Base-by-base conservation (phyloP, 2,797 vertebrate species). In the Eulemur coronatus region DNA sequence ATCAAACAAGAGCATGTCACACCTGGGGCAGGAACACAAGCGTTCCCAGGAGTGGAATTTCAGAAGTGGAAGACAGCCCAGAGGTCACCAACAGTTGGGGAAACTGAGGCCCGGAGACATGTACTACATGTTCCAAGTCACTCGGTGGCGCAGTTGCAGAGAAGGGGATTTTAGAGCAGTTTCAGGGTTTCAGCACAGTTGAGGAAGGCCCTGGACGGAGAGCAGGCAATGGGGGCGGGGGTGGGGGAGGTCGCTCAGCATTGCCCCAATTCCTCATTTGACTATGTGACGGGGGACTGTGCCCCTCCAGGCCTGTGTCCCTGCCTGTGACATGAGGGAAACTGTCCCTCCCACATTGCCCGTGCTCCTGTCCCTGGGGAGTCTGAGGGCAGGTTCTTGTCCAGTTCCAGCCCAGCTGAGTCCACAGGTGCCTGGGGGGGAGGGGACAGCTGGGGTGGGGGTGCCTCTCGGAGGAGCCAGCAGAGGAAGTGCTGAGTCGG, bases 401-500 rank as follows among this genome's bases (percentile, higher is more conserved):
- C 76, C 85, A 81, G 92, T 33, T 57, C 63, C 20, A 55, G 52
- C 52, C 46, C 4, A 5, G 65, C 61, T 72, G 46, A 73, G 81
- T 35, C 59, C 55, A 22, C 43, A 35, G 72, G 63, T 55, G 76
- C 90, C 92, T 24, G 0, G 7, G 50, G 33, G 89, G 46, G 22
- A 61, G n/a, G 65, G 12, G 41, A 41, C 59, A 73, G n/a, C 41
- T 24, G 69, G 24, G 50, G 70, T 2, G 41, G 69, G 91, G 89
- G 59, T 86, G 12, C 38, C 79, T 91, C 84, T 61, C 35, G 38
- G n/a, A 89, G 84, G 55, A 97, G 81, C 61, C 55, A 7, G 38
- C 0, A 0, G 13, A 61, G 52, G 65, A 96, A 97, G 89, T 76
- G 98, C 97, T 97, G 98, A 97, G 96, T 92, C 26, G 73, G 93